Percentiles rank a stretch among this genome's conserved stretches.
These are phyloP conservation scores for Echinarachnius parma DNA, from an alignment of 53 echinoderm and acorn worm genomes.

Conservation along the genomic window DNA sequence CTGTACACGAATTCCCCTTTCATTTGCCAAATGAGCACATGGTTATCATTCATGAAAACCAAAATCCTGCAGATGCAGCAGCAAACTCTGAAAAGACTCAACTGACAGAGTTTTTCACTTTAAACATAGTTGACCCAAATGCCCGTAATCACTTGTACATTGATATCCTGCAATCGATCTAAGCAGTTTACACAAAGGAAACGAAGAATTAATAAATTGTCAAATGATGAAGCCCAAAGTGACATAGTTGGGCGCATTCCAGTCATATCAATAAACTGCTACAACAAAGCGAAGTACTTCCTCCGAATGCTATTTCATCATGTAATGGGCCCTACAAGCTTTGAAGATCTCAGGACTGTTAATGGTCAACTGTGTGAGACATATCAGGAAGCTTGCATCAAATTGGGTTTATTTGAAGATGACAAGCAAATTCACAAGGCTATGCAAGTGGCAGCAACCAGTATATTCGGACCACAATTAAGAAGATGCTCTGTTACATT, in stretches of 20 bases:
- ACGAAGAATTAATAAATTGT: background rate
- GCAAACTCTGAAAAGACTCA: conserved; percentile 9
- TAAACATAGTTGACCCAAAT: background rate
- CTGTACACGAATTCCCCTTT: background rate
- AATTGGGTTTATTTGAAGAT: conserved; percentile 3
- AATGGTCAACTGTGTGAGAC: background rate
- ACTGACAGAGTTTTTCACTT: conserved; percentile 1
- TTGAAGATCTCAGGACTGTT: background rate
- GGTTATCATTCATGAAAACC: conserved; percentile 1
- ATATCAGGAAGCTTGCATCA: background rate
- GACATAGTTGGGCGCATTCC: background rate
- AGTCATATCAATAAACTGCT: conserved; percentile 6
- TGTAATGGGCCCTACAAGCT: too few species aligned
- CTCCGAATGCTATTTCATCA: too few species aligned
- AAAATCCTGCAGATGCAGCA: conserved; percentile 6
- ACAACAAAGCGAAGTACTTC: background rate
- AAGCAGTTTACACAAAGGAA: too few species aligned
- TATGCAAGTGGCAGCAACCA: background rate
- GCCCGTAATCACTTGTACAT: conserved; percentile 1
- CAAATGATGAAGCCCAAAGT: background rate
- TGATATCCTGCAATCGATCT: too few species aligned
- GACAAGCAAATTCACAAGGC: background rate
- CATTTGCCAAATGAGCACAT: background rate
- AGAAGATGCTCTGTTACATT: background rate
- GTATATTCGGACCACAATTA: too few species aligned